phyloP scores from a whole-genome alignment of 2,888 invertebrate species.

The Sminthurides aquaticus region DNA sequence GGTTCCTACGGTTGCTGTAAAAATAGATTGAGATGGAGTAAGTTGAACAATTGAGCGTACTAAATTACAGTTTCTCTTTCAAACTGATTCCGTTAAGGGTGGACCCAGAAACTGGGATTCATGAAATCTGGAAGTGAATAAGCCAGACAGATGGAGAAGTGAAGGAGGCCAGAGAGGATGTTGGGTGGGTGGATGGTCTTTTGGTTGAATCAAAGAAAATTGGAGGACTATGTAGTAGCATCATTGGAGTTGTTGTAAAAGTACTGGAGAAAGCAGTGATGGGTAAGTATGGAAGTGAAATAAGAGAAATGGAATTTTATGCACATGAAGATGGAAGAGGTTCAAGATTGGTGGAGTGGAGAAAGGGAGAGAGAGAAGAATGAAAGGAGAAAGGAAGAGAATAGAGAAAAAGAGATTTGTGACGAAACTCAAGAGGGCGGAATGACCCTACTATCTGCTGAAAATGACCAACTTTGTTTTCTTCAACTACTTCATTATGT shows the following conservation, averaged over 20 bases:
- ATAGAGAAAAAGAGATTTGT: background rate
- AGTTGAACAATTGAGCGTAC: background rate
- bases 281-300: background rate
- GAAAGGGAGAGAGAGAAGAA: background rate
- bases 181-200: background rate
- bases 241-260: no score
- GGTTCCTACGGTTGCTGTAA: no score
- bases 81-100: background rate
- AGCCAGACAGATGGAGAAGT: no score
- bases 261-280: background rate
- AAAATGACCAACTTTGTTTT: conserved; percentile 8
- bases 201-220: background rate
- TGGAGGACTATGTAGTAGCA: background rate
- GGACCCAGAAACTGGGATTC: background rate
- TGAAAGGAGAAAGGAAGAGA: background rate
- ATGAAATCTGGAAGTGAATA: no score
- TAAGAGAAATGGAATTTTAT: background rate
- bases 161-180: no score
- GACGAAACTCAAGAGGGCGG: conserved; percentile 5
- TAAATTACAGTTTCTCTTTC: background rate
- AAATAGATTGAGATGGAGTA: background rate
- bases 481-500: conserved; percentile 7
- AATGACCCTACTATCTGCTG: conserved; percentile 4
- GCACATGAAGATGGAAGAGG: background rate
- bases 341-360: background rate